These are phyloP conservation scores for Laticauda laticaudata DNA, from an alignment of 2,113 vertebrate genomes.

Conservation along the genomic window DNA sequence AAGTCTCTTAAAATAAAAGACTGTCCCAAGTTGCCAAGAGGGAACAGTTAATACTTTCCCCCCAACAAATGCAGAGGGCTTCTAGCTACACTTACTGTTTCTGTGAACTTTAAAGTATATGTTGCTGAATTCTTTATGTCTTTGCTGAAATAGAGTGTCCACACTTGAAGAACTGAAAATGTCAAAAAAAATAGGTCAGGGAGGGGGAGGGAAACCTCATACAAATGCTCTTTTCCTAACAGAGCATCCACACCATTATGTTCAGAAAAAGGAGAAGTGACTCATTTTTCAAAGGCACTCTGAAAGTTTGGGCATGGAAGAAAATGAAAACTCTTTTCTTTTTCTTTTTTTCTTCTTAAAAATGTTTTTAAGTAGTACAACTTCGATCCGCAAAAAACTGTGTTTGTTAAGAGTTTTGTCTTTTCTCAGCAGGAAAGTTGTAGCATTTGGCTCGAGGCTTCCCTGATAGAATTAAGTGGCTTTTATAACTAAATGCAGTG, in stretches of 20 bases:
- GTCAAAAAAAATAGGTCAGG: not conserved
- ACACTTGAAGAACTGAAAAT: not conserved
- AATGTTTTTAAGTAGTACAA: not conserved
- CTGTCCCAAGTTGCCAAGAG: not conserved
- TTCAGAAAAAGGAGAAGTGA: not conserved
- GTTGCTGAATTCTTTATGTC: not conserved
- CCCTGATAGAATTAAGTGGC: not conserved
- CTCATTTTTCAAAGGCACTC: not conserved
- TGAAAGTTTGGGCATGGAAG: not conserved
- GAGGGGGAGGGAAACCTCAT: rapidly evolving
- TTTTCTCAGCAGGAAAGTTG: not conserved
- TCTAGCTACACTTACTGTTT: not conserved
- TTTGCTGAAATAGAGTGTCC: not conserved
- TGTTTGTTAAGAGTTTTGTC: not conserved
- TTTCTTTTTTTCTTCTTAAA: not conserved
- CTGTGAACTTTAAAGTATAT: conserved; percentile 12
- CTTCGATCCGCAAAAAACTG: not conserved
- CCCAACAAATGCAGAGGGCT: not conserved
- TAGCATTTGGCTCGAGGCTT: not conserved
- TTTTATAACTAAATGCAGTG: conserved; percentile 6
- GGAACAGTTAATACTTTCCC: not conserved
- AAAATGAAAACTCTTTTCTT: not conserved
- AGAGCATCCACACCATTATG: not conserved
- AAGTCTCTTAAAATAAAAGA: not conserved
- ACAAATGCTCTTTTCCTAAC: not conserved